Evolutionary conservation across 2,113 vertebrate species (phyloP).

Genomic region (Labeo catla): DNA sequence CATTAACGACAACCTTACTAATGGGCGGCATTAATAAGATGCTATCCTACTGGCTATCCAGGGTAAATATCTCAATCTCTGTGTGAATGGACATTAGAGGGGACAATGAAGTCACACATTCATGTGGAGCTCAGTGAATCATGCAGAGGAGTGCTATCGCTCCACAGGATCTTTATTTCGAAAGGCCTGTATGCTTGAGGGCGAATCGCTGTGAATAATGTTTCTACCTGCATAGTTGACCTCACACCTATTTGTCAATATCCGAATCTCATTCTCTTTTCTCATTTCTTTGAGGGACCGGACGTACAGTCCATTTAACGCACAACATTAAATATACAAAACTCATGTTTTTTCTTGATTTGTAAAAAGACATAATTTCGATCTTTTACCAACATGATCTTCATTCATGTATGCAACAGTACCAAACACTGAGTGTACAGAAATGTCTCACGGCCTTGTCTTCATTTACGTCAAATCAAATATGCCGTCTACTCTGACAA

Average conservation of each 20-base stretch:
- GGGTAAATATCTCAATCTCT: conserved; percentile 33
- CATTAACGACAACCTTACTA: conserved; percentile 50
- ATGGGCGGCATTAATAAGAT: conserved; percentile 57
- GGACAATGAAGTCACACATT: conserved; percentile 38
- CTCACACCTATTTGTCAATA: not conserved
- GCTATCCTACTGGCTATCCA: conserved; percentile 9
- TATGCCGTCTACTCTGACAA: not conserved
- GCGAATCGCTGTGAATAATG: not conserved
- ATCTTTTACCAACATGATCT: not conserved
- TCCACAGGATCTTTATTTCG: not conserved
- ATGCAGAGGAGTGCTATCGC: conserved; percentile 38
- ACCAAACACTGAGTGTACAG: not conserved
- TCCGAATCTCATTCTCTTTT: conserved; percentile 15
- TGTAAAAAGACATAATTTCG: not conserved
- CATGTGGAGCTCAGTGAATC: conserved; percentile 50
- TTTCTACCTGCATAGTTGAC: not conserved
- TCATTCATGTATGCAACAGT: not conserved
- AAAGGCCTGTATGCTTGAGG: not conserved
- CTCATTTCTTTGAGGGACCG: not conserved
- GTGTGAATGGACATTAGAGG: conserved; percentile 43
- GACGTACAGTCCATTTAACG: not conserved
- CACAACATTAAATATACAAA: not conserved
- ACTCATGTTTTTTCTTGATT: not conserved
- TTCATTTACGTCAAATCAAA: not conserved
- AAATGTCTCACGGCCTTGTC: not conserved